Conservation (phyloP, 2,888 invertebrate species). For the Acanthosepion lycidas region DNA sequence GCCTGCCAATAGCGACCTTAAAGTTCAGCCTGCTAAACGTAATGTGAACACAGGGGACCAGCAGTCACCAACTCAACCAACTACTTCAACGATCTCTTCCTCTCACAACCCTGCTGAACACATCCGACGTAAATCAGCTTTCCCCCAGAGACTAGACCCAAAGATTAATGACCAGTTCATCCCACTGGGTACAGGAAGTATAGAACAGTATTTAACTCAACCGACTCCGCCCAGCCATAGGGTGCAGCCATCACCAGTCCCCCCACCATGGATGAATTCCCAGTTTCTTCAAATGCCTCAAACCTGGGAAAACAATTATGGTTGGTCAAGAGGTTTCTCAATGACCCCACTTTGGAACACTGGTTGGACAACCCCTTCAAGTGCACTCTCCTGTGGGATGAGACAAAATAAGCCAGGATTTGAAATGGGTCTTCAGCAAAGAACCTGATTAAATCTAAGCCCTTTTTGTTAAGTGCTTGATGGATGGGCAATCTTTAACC, state of each 20-base stretch:
- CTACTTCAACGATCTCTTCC: not conserved
- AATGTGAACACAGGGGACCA: not conserved
- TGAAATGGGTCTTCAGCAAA: slow-evolving; percentile 18
- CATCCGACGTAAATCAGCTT: slow-evolving; percentile 34
- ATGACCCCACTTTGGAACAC: slow-evolving; percentile 37
- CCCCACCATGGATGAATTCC: not conserved
- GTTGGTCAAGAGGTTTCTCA: slow-evolving; percentile 34
- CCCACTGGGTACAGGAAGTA: not conserved
- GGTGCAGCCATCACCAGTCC: not conserved
- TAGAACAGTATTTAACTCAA: not conserved
- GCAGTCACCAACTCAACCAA: not conserved
- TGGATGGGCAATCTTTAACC: not conserved
- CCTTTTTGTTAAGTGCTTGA: not conserved
- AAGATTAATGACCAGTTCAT: not conserved
- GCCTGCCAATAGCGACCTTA: not conserved
- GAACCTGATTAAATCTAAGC: slow-evolving; percentile 37
- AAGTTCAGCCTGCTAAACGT: not conserved
- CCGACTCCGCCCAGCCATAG: not conserved
- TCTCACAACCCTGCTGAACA: not conserved
- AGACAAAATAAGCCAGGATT: slow-evolving; percentile 42
- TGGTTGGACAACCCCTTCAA: slow-evolving; percentile 36
- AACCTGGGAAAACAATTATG: slow-evolving; percentile 37
- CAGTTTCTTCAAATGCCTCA: slow-evolving; percentile 44
- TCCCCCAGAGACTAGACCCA: slow-evolving; percentile 37
- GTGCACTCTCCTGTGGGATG: slow-evolving; percentile 24